phyloP scores from a whole-genome alignment of 2,113 vertebrate genomes.

The Phasianus colchicus region DNA sequence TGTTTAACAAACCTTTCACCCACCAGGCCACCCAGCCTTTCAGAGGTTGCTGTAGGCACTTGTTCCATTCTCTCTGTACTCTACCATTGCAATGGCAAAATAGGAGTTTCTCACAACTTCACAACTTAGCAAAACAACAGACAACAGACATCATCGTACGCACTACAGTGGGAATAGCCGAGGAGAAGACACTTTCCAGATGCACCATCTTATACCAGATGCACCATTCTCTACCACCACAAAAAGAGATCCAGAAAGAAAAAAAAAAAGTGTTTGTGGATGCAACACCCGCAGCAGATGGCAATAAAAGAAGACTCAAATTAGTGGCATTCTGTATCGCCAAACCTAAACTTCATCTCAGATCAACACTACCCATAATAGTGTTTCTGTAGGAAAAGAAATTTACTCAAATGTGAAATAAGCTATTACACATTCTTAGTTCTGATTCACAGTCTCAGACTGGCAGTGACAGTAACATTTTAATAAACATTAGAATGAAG shows the following conservation, averaged over 20 bases:
- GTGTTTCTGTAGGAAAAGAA: slow-evolving; percentile 63
- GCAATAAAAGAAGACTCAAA: slow-evolving; percentile 61
- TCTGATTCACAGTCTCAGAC: slow-evolving; percentile 70
- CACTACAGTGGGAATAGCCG: background rate
- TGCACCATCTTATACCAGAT: slow-evolving; percentile 18
- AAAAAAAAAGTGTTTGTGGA: background rate
- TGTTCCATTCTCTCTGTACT: background rate
- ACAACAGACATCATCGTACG: background rate
- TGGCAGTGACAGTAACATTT: slow-evolving; percentile 70
- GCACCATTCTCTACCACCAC: background rate
- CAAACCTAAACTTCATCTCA: slow-evolving; percentile 65
- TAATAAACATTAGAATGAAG: slow-evolving; percentile 72
- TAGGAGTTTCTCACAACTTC: background rate
- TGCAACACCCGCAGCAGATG: slow-evolving; percentile 50
- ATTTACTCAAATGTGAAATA: slow-evolving; percentile 71
- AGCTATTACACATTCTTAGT: slow-evolving; percentile 72
- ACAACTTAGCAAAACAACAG: background rate
- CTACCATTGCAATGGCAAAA: background rate
- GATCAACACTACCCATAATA: slow-evolving; percentile 64
- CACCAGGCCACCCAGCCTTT: background rate
- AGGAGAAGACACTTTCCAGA: slow-evolving; percentile 41
- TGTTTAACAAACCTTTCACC: background rate
- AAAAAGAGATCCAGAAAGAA: background rate
- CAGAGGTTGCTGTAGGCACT: background rate
- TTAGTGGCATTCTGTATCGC: slow-evolving; percentile 50